These are phyloP conservation scores for Isaurus tuberculatus DNA, from an alignment of 92 coral and sea anemone genomes.

Conservation along the genomic window DNA sequence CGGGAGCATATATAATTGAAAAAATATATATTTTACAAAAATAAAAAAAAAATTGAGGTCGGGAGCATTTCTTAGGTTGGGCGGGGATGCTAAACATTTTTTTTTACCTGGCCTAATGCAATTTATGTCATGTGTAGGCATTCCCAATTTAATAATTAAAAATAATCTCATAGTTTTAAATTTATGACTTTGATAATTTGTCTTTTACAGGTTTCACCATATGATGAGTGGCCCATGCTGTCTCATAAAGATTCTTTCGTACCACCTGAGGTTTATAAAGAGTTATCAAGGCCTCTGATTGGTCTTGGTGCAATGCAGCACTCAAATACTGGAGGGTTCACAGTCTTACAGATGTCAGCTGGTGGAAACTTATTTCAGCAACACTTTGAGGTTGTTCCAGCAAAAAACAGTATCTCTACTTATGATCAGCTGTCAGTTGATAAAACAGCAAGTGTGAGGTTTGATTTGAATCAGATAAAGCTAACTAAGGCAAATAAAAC, in stretches of 20 bases:
- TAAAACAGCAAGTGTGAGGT: constrained; percentile 31
- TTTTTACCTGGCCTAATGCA: too few species aligned
- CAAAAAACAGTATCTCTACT: neutral
- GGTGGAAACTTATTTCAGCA: constrained; percentile 89
- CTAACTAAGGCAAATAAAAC: constrained; percentile 1
- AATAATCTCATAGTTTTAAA: too few species aligned
- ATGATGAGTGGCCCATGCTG: constrained; percentile 86
- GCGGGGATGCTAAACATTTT: too few species aligned
- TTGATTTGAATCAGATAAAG: constrained; percentile 18
- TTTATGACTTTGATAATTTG: too few species aligned
- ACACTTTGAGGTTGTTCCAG: constrained; percentile 52
- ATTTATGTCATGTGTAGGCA: too few species aligned
- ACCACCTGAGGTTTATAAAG: constrained; percentile 58
- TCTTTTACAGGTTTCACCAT: constrained; percentile 79
- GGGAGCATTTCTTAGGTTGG: too few species aligned
- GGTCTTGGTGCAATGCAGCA: constrained; percentile 74
- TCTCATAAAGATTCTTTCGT: constrained; percentile 40
- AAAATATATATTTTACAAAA: too few species aligned
- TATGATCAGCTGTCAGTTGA: constrained; percentile 29
- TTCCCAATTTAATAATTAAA: too few species aligned
- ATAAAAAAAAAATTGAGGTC: too few species aligned
- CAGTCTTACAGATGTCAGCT: constrained; percentile 81
- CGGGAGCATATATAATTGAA: too few species aligned
- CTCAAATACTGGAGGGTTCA: constrained; percentile 60
- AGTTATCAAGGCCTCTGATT: constrained; percentile 78